Evolutionary conservation across 2,797 vertebrate species (phyloP).

Genomic region (Cheracebus regulus): DNA sequence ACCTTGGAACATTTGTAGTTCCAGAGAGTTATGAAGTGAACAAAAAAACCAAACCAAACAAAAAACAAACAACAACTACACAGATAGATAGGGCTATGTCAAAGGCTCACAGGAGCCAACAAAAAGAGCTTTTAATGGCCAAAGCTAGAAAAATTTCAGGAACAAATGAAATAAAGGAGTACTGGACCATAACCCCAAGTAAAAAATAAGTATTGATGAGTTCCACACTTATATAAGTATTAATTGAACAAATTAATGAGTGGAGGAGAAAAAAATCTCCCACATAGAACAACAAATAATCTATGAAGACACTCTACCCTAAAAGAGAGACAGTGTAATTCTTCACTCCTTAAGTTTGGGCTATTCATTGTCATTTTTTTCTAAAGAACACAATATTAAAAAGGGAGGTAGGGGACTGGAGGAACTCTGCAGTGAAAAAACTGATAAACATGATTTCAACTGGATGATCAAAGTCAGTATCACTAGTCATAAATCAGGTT

Average conservation of each 20-base stretch:
- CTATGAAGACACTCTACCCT: not conserved
- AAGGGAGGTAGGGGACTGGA: not conserved
- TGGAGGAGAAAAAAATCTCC: not conserved
- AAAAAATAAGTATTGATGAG: not conserved
- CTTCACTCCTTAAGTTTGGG: not conserved
- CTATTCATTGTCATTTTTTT: not conserved
- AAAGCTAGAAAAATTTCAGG: not conserved
- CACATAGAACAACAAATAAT: not conserved
- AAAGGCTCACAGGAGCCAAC: not conserved
- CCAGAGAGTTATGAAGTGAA: not conserved
- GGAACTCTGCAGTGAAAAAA: not conserved
- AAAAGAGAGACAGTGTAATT: not conserved
- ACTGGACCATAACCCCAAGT: not conserved
- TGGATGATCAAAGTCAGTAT: not conserved
- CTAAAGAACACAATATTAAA: not conserved
- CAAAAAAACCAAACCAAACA: not conserved
- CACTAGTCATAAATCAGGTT: not conserved
- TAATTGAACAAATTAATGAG: not conserved
- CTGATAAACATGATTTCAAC: not conserved
- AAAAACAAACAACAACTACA: not conserved
- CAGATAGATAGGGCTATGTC: not conserved
- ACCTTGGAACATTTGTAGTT: not conserved
- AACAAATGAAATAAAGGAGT: not conserved
- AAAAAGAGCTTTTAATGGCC: not conserved
- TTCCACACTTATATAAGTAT: not conserved